Base-by-base conservation (phyloP, 1,140 invertebrate species). In the Melitaea cinxia region DNA sequence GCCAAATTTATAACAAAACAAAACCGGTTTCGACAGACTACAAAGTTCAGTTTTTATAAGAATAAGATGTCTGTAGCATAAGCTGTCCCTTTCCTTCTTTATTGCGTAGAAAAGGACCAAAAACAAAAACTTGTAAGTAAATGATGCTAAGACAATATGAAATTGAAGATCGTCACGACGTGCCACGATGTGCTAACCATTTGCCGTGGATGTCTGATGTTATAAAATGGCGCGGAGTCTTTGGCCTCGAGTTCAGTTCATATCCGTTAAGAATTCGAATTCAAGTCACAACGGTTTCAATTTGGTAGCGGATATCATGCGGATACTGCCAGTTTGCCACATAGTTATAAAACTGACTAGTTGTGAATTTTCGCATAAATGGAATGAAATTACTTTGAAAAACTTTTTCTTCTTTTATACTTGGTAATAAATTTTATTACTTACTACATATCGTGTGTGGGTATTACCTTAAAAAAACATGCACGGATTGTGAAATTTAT, bases 251-350 rank as follows among this genome's bases (percentile, higher is more conserved):
- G 56, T 52, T 53, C 49, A 65, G 56, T 52, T 53, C 49, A 65
- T 59, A 70, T 78, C 77, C 80, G 83, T 79, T 83, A 73, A 70
- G 55, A 66, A 75, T 85, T 85, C 78, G 73, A 83, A 85, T 85
- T 85, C 80, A 78, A 80, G 73, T 67, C 78, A 75, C 75, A 80
- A 75, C 76, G 74, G 55, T 60, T 70, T 66, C 58, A 70, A 80
- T 80, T 77, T 70, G 75, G 53, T 75, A 64, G 75, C 79, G 80
- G 80, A 83, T 73, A 75, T 72, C n/a, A n/a, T n/a, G n/a, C n/a
- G n/a, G n/a, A n/a, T n/a, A n/a, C n/a, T n/a, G n/a, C n/a, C n/a
- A n/a, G n/a, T n/a, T n/a, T 53, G 37, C 57, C 28, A 61, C 39
- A 19, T 52, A n/a, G n/a, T n/a, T n/a, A 26, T 54, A 26, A 21